phyloP scores from a whole-genome alignment of 2,797 vertebrate species.

The Acipenser ruthenus region DNA sequence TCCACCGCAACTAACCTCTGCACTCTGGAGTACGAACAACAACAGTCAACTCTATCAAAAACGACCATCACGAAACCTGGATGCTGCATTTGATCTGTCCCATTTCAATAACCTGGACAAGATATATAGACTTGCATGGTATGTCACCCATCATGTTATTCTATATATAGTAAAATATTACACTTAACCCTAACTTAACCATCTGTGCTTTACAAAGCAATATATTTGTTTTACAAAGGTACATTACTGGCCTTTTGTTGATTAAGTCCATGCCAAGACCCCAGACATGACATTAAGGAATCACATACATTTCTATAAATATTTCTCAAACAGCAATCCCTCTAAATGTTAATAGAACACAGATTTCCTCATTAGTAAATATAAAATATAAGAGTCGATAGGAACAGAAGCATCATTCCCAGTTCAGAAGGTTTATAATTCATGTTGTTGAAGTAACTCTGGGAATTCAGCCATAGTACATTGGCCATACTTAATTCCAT shows the following conservation, averaged over 20 bases:
- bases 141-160: not conserved
- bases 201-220: no score
- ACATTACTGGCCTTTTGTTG: no score
- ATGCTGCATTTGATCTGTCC: constrained; percentile 67
- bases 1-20: constrained; percentile 69
- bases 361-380: constrained; percentile 9
- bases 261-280: no score
- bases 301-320: no score
- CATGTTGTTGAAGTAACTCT: constrained; percentile 55
- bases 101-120: constrained; percentile 45
- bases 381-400: constrained; percentile 34
- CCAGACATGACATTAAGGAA: no score
- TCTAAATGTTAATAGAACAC: not conserved
- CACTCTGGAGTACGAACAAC: constrained; percentile 74
- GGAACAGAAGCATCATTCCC: constrained; percentile 53
- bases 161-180: no score
- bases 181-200: no score
- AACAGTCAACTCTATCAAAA: constrained; percentile 78
- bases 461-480: constrained; percentile 56
- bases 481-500: constrained; percentile 70
- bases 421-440: constrained; percentile 66
- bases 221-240: no score
- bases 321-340: not conserved
- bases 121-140: not conserved
- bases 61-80: constrained; percentile 71